Base-by-base conservation (phyloP, 1,140 invertebrate genomes). In the Cotesia chilonis region DNA sequence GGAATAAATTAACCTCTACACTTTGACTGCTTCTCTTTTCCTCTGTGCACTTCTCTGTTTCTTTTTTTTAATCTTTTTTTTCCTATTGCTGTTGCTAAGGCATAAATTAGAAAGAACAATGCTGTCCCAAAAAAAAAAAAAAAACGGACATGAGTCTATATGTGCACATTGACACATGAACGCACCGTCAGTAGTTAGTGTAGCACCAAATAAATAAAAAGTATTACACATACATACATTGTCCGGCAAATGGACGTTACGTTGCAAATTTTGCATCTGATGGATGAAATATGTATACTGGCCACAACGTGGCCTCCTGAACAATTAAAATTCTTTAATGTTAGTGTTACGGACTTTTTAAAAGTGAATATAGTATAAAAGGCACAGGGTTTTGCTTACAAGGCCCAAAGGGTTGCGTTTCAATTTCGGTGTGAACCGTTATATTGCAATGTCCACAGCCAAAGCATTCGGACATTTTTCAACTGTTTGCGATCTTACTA, bases 101-200 rank as follows among this genome's bases (percentile, higher is more conserved):
- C 80, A 83, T 83, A 83, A 82, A 84, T 84, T 84, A 81, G 75
- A 81, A 72, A 82, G 81, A 83, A 84, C 81, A 84, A 84, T 80
- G 79, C 35, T 38, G 65, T 57, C 78, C 63, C 74, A 66, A 71
- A 55, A 68, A 38, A 63, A 37, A 20, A 10, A n/a, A 14, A 14
- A 14, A 14, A 68, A 68, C 52, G 67, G 63, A 41, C 47, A 7
- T 59, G n/a, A 66, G 20, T 51, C 4, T 61, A n/a, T 28, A 28
- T 28, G 28, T 60, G 7, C 6, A 14, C 64, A 54, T 17, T 14
- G 17, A 38, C 20, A 10, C 59, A 52, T 70, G 54, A n/a, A 38
- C 54, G 68, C 14, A 20, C 47, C 14, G 12, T 38, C 41, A 17
- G 6, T 5, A 35, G n/a, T 12, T 0, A 37, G n/a, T n/a, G 3